phyloP scores from a whole-genome alignment of 2,797 vertebrate genomes.

The Sebastiscus tertius region DNA sequence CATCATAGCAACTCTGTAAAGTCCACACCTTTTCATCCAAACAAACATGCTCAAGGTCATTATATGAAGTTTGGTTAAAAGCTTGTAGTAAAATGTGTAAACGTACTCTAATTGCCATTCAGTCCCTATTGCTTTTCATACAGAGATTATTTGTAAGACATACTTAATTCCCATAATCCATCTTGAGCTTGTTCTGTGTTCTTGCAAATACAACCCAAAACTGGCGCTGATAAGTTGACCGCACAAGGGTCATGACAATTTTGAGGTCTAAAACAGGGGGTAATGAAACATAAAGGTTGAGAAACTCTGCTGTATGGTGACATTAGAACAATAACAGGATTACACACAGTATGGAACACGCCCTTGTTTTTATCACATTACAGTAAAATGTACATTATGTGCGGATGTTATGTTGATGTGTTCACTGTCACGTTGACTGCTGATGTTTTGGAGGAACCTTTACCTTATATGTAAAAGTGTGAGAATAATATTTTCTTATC shows the following conservation, averaged over 20 bases:
- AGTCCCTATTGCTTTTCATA: neutral
- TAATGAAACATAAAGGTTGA: neutral
- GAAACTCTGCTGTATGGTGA: neutral
- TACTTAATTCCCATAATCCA: neutral
- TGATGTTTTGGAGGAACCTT: neutral
- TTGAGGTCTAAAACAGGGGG: neutral
- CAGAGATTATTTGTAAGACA: neutral
- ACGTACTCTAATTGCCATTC: neutral
- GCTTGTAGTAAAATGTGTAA: rapidly evolving
- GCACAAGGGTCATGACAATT: neutral
- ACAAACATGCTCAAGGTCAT: neutral
- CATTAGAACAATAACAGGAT: neutral
- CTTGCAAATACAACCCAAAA: neutral
- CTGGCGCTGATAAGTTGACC: neutral
- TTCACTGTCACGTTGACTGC: neutral
- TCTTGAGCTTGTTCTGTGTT: neutral
- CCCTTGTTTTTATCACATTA: neutral
- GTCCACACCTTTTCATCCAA: no score
- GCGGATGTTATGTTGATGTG: neutral
- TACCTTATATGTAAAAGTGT: neutral
- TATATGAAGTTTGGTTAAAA: neutral
- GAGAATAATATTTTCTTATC: neutral
- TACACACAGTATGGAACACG: neutral
- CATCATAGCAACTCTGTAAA: neutral
- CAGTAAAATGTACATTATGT: neutral